Percentiles rank a stretch among this genome's conserved stretches.
These are phyloP conservation scores for Galerucella calmariensis DNA, from an alignment of 2,888 invertebrate species.

Conservation along the genomic window DNA sequence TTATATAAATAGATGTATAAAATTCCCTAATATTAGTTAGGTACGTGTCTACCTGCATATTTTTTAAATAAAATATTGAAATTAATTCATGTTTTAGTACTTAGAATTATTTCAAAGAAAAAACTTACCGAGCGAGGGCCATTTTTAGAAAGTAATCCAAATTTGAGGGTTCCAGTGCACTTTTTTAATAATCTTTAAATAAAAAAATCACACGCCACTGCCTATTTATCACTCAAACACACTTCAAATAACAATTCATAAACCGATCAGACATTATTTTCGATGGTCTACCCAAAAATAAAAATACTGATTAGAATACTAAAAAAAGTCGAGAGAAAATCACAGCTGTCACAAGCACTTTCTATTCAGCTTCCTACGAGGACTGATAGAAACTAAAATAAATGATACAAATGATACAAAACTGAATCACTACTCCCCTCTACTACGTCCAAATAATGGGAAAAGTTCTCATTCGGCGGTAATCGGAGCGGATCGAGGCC, in stretches of 20 bases:
- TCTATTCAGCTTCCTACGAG: not conserved
- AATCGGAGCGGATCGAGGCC: slow-evolving; percentile 31
- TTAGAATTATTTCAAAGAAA: slow-evolving; percentile 1
- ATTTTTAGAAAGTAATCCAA: slow-evolving; percentile 52
- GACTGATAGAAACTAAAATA: slow-evolving; percentile 20
- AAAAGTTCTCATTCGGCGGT: slow-evolving; percentile 25
- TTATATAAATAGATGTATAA: not conserved
- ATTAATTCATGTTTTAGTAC: not conserved
- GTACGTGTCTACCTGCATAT: not conserved
- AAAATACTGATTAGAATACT: slow-evolving; percentile 22
- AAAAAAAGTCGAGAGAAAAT: slow-evolving; percentile 8
- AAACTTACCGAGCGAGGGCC: slow-evolving; percentile 53
- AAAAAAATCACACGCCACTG: slow-evolving; percentile 25
- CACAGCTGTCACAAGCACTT: not conserved
- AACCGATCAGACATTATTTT: slow-evolving; percentile 3
- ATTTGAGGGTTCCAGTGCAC: slow-evolving; percentile 38
- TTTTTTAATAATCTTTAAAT: slow-evolving; percentile 16
- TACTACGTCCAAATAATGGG: slow-evolving; percentile 30
- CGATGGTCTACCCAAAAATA: slow-evolving; percentile 4
- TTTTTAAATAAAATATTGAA: not conserved
- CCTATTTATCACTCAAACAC: slow-evolving; percentile 34
- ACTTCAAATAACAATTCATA: slow-evolving; percentile 14
- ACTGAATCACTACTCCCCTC: slow-evolving; percentile 24
- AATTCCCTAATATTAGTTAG: not conserved
- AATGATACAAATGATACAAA: slow-evolving; percentile 14